These are phyloP conservation scores for Crotalus helleri DNA, from an alignment of 2,113 vertebrate species.

Conservation along the genomic window DNA sequence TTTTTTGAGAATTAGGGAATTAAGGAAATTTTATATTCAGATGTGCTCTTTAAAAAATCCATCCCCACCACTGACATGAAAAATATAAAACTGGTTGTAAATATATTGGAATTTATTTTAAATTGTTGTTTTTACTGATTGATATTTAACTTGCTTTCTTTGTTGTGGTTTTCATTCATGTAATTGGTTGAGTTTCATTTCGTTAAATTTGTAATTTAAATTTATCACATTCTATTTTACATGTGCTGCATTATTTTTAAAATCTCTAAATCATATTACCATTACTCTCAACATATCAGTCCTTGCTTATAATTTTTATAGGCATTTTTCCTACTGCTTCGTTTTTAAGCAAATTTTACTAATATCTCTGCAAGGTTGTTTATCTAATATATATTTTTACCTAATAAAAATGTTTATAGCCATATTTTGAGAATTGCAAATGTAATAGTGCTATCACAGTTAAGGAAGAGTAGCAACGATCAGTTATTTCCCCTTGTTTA, in stretches of 20 bases:
- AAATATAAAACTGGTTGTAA: background rate
- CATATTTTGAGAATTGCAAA: background rate
- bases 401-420: background rate
- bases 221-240: background rate
- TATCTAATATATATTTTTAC: background rate
- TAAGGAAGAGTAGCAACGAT: background rate
- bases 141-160: background rate
- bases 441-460: background rate
- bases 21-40: background rate
- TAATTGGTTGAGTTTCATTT: background rate
- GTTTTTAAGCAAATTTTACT: background rate
- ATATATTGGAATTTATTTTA: background rate
- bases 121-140: background rate
- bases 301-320: background rate
- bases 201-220: background rate
- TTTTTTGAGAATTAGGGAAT: background rate
- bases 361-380: background rate
- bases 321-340: background rate
- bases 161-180: background rate
- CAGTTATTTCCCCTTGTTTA: background rate
- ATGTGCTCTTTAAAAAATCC: background rate
- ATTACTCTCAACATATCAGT: background rate
- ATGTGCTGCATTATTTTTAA: background rate
- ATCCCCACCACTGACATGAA: background rate
- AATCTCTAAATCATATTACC: background rate